These are phyloP conservation scores for Sitta carolinensis DNA, from an alignment of 2,797 vertebrate species.

Conservation along the genomic window DNA sequence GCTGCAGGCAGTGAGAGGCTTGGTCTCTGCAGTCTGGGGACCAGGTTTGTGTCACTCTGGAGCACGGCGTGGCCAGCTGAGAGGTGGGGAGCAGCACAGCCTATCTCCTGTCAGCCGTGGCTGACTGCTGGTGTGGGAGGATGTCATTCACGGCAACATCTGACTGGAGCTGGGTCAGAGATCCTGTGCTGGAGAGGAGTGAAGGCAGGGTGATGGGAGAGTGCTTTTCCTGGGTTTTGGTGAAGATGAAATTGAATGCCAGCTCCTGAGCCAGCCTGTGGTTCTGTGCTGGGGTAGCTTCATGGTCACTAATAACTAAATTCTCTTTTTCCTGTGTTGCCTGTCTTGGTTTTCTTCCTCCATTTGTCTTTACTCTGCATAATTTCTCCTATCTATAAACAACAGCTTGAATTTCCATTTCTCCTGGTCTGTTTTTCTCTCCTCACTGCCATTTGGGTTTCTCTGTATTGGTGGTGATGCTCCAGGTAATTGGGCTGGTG, in stretches of 20 bases:
- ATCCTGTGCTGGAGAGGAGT: background rate
- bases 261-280: background rate
- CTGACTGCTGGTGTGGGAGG: background rate
- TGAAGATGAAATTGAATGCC: background rate
- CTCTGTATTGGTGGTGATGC: background rate
- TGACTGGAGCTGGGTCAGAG: background rate
- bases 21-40: background rate
- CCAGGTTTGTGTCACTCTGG: background rate
- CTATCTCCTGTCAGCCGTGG: background rate
- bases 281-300: background rate
- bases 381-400: background rate
- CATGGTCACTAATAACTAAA: background rate
- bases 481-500: background rate
- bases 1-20: background rate
- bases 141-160: background rate
- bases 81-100: background rate
- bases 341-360: background rate
- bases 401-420: background rate
- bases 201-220: background rate
- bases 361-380: background rate
- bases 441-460: background rate
- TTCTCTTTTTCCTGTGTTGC: background rate
- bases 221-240: background rate
- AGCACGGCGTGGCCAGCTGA: accelerated
- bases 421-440: background rate